A percentile compares a stretch with the other conserved stretches of the same genome.
Conservation (phyloP, 2,888 invertebrate genomes). For the Parasteatoda lunata region DNA sequence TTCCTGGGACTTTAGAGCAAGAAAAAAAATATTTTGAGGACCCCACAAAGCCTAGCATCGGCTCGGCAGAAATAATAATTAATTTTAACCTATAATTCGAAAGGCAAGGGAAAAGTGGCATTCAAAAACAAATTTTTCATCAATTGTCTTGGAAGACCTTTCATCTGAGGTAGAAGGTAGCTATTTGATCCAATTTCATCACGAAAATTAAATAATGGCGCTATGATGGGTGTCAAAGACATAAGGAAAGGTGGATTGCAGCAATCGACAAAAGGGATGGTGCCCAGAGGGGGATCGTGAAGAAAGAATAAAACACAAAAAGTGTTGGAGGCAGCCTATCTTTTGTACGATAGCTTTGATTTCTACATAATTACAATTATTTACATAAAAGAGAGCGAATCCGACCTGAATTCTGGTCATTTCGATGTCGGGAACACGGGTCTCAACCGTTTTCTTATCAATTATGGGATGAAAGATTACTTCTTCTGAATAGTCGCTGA, state of each 20-base stretch:
- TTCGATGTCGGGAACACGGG: background rate
- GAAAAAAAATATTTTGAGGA: too few relatives aligned
- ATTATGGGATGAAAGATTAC: too few relatives aligned
- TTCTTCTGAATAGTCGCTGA: too few relatives aligned
- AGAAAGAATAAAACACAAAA: background rate
- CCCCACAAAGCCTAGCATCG: too few relatives aligned
- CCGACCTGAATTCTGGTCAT: background rate
- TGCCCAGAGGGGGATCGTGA: background rate
- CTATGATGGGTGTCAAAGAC: slow-evolving; percentile 8
- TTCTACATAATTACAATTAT: background rate
- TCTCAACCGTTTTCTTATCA: too few relatives aligned
- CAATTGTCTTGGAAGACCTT: too few relatives aligned
- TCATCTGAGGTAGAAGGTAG: background rate
- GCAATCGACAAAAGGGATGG: background rate
- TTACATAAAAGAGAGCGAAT: background rate
- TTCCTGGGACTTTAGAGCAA: too few relatives aligned
- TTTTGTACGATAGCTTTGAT: background rate
- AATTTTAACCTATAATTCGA: too few relatives aligned
- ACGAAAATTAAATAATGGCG: slow-evolving; percentile 25
- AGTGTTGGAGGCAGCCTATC: background rate
- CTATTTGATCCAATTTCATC: slow-evolving; percentile 7
- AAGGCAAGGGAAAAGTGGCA: too few relatives aligned
- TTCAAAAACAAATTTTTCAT: too few relatives aligned
- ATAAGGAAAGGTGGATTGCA: background rate
- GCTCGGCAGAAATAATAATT: too few relatives aligned